Evolutionary conservation across 2,888 invertebrate species (phyloP).

Genomic region (Phortica magna): DNA sequence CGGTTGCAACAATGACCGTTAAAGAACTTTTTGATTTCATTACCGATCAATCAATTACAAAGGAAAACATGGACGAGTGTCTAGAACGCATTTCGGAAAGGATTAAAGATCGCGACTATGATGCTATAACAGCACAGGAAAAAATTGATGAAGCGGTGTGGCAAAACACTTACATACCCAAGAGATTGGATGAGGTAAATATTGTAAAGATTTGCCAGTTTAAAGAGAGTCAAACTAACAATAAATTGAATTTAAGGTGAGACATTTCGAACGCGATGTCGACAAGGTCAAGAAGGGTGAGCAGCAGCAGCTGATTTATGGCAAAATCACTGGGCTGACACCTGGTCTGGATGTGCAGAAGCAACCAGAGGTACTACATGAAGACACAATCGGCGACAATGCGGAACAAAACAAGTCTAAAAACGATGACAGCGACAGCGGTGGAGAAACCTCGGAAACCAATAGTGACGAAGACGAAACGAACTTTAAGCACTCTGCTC

Average conservation of each 20-base stretch:
- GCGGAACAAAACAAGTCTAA: constrained; percentile 40
- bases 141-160: constrained; percentile 95
- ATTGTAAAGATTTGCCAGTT: too few relatives aligned
- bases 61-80: constrained; percentile 87
- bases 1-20: constrained; percentile 93
- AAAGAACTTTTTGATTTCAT: constrained; percentile 97
- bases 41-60: constrained; percentile 92
- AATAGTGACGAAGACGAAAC: constrained; percentile 72
- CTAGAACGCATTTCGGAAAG: constrained; percentile 86
- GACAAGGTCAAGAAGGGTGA: constrained; percentile 87
- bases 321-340: constrained; percentile 91
- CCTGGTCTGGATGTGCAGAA: constrained; percentile 87
- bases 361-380: constrained; percentile 81
- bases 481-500: constrained; percentile 82
- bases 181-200: constrained; percentile 90
- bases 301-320: constrained; percentile 87
- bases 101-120: constrained; percentile 81
- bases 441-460: constrained; percentile 41
- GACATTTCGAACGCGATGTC: constrained; percentile 92
- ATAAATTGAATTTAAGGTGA: constrained; percentile 80
- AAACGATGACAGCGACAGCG: constrained; percentile 49
- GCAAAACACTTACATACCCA: constrained; percentile 95
- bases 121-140: constrained; percentile 85
- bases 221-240: background rate
- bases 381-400: constrained; percentile 38